Conservation (phyloP, 2,113 vertebrate genomes). For the Tympanuchus pallidicinctus region DNA sequence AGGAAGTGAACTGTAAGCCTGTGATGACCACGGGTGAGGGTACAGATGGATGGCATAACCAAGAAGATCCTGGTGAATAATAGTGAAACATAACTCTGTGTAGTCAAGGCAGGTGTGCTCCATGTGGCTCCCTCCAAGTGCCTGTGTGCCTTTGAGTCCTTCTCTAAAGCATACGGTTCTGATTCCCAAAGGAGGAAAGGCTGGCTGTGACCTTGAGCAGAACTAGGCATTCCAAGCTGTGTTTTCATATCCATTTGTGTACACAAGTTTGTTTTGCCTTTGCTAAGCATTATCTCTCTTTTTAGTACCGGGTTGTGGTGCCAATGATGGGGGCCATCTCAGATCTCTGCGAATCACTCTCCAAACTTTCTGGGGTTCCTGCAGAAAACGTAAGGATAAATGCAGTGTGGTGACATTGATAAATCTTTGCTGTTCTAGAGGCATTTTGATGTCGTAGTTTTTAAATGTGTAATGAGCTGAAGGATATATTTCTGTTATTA, state of each 20-base stretch:
- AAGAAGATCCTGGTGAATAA: not conserved
- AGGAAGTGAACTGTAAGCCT: not conserved
- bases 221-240: not conserved
- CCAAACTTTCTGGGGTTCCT: conserved; percentile 87
- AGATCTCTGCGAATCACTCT: conserved; percentile 91
- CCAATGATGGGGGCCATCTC: conserved; percentile 90
- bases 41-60: not conserved
- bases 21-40: not conserved
- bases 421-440: not conserved
- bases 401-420: not conserved
- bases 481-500: not conserved
- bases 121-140: not conserved
- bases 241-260: not conserved
- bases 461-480: not conserved
- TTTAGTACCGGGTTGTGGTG: conserved; percentile 90
- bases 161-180: not conserved
- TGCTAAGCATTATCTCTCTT: conserved; percentile 11
- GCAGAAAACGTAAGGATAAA: conserved; percentile 87
- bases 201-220: not conserved
- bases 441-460: not conserved
- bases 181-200: not conserved
- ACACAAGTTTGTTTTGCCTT: not conserved
- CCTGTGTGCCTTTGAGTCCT: not conserved
- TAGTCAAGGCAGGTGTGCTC: not conserved
- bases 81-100: not conserved